Evolutionary conservation across 2,113 vertebrate genomes (phyloP), one percentile per base, ranked within the genome.

Genomic region (Empidonax alnorum): DNA sequence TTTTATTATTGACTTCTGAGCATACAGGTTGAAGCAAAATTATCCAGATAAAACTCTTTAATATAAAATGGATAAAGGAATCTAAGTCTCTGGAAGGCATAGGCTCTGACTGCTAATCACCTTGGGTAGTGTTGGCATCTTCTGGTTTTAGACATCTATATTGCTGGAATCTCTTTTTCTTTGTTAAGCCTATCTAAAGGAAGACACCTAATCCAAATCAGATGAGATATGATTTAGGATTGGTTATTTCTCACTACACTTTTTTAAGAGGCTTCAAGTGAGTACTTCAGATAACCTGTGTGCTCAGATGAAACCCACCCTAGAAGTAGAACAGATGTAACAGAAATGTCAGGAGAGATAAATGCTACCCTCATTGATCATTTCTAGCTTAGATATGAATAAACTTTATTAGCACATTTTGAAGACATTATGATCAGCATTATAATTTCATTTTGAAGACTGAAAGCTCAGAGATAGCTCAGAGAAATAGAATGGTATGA

Each of bases 31-130:
- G 74, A 87, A 89, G 42, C 3, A 79, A 95, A 87, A 96, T 83
- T 91, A 87, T 53, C 30, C 15, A 66, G 50, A 63, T 77, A 84
- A 90, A 94, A 63, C 12, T 76, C 37, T 93, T 96, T 80, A 93
- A 95, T 93, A 88, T 93, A 83, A 85, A 91, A 81, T 84, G 68
- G 75, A 93, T 93, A 85, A 80, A 95, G 49, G 28, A 86, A 39
- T 74, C 30, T 47, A 78, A 93, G 86, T 67, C 72, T 90, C 79
- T 92, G 59, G 25, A 31, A 90, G 21, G 28, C 25, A 47, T 58
- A 71, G 37, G 16, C 18, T 93, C 28, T 87, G 46, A 53, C 37
- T 90, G 41, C 11, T 90, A 82, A 87, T 78, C 63, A 69, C 37
- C 62, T 67, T 9, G 27, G 8, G 24, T 62, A 25, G 20, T 8